These are phyloP conservation scores for Nannospalax galili DNA, from an alignment of 2,113 vertebrate genomes.

Conservation along the genomic window DNA sequence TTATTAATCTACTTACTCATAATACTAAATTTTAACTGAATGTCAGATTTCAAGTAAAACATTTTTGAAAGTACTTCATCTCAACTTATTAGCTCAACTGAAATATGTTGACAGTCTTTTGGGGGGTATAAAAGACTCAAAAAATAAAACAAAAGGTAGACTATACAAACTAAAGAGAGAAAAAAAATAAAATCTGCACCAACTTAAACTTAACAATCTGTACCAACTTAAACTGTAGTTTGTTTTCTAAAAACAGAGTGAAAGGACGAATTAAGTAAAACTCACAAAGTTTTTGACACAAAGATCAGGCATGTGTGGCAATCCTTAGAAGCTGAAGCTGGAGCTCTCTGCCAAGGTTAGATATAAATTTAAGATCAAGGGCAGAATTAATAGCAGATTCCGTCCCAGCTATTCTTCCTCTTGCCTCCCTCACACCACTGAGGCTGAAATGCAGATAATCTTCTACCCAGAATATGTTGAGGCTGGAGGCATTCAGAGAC, in stretches of 20 bases:
- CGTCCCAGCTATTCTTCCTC: neutral
- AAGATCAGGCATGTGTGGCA: too few species aligned
- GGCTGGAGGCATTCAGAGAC: too few species aligned
- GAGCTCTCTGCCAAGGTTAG: neutral
- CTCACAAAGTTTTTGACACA: too few species aligned
- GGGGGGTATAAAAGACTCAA: neutral
- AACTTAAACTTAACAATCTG: too few species aligned
- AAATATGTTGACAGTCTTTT: neutral
- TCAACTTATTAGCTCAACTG: neutral
- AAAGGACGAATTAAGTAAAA: neutral
- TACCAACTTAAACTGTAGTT: neutral
- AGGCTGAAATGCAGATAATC: neutral
- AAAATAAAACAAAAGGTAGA: neutral
- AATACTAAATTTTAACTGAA: slow-evolving; percentile 6
- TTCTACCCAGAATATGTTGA: neutral
- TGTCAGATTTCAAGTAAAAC: neutral
- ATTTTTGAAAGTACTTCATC: neutral
- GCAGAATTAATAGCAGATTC: neutral
- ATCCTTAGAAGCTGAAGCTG: too few species aligned
- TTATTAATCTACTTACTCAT: neutral
- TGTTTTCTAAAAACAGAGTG: slow-evolving; percentile 18
- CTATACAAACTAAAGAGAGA: neutral
- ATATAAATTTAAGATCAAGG: neutral
- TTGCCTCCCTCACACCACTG: neutral
- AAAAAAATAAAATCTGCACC: neutral